Percentiles rank a stretch among this genome's conserved stretches.
Conservation (phyloP, 1,140 invertebrate species). For the Oryctes rhinoceros region DNA sequence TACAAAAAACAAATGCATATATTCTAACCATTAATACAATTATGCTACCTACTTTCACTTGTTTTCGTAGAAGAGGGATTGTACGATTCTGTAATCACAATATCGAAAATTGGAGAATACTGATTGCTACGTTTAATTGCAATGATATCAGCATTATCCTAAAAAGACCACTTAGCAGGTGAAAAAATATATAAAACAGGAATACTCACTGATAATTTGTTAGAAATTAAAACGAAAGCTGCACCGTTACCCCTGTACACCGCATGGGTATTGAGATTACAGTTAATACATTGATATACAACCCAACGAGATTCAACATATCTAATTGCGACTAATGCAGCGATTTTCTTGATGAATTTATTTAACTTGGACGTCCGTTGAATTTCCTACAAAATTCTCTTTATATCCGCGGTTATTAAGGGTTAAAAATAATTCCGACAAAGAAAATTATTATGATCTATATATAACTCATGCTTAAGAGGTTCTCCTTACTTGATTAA, state of each 20-base stretch:
- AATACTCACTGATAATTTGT: constrained; percentile 62
- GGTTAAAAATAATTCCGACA: constrained; percentile 44
- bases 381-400: constrained; percentile 56
- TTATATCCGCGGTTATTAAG: not conserved
- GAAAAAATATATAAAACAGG: not conserved
- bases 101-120: constrained; percentile 23
- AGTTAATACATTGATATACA: constrained; percentile 62
- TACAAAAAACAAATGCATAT: constrained; percentile 1
- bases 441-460: constrained; percentile 9
- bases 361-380: constrained; percentile 60
- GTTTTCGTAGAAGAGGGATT: not conserved
- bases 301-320: constrained; percentile 62
- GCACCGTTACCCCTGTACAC: constrained; percentile 63
- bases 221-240: constrained; percentile 62
- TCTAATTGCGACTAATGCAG: constrained; percentile 61
- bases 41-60: not conserved
- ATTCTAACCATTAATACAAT: not conserved
- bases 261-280: constrained; percentile 63
- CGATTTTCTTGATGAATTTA: constrained; percentile 63
- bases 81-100: constrained; percentile 7
- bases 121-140: not conserved
- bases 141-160: not conserved
- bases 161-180: not conserved
- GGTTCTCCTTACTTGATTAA: constrained; percentile 58
- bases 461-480: not conserved